These are phyloP conservation scores for Oegoconia quadripuncta DNA, from an alignment of 2,888 invertebrate species.

Conservation along the genomic window DNA sequence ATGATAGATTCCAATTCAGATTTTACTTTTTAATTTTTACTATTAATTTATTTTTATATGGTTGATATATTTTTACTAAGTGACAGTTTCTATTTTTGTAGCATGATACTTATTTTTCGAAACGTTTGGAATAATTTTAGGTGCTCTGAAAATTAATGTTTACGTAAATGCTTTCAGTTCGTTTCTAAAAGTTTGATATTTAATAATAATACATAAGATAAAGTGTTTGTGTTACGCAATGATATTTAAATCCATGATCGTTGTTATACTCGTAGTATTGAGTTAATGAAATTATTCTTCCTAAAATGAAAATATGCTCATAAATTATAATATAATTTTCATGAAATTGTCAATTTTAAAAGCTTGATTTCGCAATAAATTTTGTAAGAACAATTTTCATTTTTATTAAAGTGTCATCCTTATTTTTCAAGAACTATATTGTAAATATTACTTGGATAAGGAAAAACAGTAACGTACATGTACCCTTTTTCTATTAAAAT, in stretches of 20 bases:
- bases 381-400: conserved; percentile 53
- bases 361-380: conserved; percentile 74
- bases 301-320: conserved; percentile 71
- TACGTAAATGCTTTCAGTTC: too few species aligned
- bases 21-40: conserved; percentile 37
- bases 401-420: too few species aligned
- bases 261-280: conserved; percentile 40
- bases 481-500: too few species aligned
- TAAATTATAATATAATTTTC: conserved; percentile 65
- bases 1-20: conserved; percentile 49
- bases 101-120: conserved; percentile 21
- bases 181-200: too few species aligned
- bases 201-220: background rate
- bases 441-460: too few species aligned
- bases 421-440: too few species aligned
- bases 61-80: conserved; percentile 43
- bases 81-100: conserved; percentile 26
- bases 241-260: conserved; percentile 32
- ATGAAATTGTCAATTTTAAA: conserved; percentile 71
- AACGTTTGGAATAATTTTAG: conserved; percentile 10
- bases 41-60: conserved; percentile 51
- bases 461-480: too few species aligned
- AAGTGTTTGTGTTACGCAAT: conserved; percentile 20
- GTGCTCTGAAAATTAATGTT: conserved; percentile 22
- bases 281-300: conserved; percentile 51